Conservation (phyloP, 2,888 invertebrate genomes). For the Panorpa germanica region DNA sequence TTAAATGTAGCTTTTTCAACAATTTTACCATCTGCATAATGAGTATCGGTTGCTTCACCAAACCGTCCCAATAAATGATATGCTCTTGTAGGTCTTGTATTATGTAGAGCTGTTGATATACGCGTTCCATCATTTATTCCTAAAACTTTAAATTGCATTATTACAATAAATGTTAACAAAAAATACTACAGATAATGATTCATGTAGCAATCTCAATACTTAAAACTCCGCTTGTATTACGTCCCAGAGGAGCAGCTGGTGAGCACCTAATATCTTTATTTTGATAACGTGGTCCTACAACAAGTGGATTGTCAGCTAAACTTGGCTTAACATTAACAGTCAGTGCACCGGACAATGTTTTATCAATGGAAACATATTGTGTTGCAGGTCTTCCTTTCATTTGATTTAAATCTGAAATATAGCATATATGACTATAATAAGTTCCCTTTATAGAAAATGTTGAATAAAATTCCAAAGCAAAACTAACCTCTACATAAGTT, state of each 20-base stretch:
- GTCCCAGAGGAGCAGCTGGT: slow-evolving; percentile 38
- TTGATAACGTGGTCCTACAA: slow-evolving; percentile 59
- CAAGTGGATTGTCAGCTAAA: slow-evolving; percentile 54
- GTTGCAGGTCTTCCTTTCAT: slow-evolving; percentile 39
- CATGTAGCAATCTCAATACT: slow-evolving; percentile 26
- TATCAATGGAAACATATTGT: slow-evolving; percentile 39
- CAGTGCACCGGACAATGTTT: slow-evolving; percentile 36
- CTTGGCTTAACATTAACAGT: slow-evolving; percentile 39
- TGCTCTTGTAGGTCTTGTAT: slow-evolving; percentile 41
- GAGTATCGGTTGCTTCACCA: slow-evolving; percentile 57
- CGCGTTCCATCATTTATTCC: slow-evolving; percentile 50
- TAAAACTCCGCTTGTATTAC: slow-evolving; percentile 52
- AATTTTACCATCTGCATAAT: slow-evolving; percentile 49
- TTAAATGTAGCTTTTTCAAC: slow-evolving; percentile 46
- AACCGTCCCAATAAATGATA: slow-evolving; percentile 58
- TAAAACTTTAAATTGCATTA: slow-evolving; percentile 31
- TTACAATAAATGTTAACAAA: neutral
- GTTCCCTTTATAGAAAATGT: slow-evolving; percentile 9
- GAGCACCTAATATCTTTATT: slow-evolving; percentile 40
- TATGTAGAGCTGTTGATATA: slow-evolving; percentile 32
- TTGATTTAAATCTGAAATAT: slow-evolving; percentile 45
- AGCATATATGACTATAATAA: slow-evolving; percentile 3
- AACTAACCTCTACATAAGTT: slow-evolving; percentile 49
- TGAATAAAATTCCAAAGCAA: slow-evolving; percentile 5
- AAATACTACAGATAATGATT: neutral